Evolutionary conservation across 2,797 vertebrate species (phyloP).

Genomic region (Platyrinchus mystaceus): DNA sequence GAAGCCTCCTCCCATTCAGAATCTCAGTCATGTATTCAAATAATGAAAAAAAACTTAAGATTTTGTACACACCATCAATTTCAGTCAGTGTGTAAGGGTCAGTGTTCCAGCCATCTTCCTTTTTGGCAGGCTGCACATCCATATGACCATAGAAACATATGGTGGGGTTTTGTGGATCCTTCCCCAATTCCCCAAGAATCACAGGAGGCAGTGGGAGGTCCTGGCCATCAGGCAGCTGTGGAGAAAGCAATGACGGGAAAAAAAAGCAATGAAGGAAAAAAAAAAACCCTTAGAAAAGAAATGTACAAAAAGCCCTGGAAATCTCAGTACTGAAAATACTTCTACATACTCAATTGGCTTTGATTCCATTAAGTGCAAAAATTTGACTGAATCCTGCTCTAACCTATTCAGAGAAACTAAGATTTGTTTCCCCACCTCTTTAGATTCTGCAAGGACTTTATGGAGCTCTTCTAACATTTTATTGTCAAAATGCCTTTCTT

Average conservation of each 20-base stretch:
- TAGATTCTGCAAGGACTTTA: background rate
- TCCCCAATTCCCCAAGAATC: constrained; percentile 72
- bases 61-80: constrained; percentile 63
- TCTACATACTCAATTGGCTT: background rate
- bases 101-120: constrained; percentile 75
- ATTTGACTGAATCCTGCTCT: background rate
- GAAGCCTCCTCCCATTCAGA: background rate
- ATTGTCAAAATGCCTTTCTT: background rate
- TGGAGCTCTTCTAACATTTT: background rate
- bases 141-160: constrained; percentile 80
- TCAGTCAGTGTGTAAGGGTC: constrained; percentile 74
- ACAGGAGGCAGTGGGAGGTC: constrained; percentile 71
- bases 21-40: background rate
- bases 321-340: background rate
- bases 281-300: background rate
- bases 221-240: constrained; percentile 68
- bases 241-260: background rate
- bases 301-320: background rate
- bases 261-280: background rate
- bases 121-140: constrained; percentile 79
- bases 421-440: background rate
- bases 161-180: constrained; percentile 69
- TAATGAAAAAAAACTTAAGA: background rate
- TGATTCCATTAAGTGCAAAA: background rate
- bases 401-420: background rate